Evolutionary conservation across 2,113 vertebrate species (phyloP).

Genomic region (Lagenorhynchus albirostris): DNA sequence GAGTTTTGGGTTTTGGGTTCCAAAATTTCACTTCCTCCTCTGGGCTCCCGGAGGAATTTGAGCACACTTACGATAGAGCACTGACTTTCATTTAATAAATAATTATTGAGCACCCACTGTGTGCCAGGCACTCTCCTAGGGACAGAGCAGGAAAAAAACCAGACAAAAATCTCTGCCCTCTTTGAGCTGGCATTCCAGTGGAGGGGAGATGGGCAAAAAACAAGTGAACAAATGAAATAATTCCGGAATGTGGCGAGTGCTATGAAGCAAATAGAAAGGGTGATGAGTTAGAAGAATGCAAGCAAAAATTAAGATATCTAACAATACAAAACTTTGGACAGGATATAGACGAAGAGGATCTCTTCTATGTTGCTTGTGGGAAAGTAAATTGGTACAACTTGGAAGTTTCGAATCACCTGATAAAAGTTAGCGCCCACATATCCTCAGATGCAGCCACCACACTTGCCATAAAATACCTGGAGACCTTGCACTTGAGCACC

Average conservation of each 20-base stretch:
- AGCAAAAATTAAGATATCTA: not conserved
- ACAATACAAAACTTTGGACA: not conserved
- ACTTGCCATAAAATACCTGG: not conserved
- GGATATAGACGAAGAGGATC: not conserved
- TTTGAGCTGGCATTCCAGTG: not conserved
- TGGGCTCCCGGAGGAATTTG: not conserved
- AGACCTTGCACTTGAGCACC: not conserved
- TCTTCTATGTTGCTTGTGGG: not conserved
- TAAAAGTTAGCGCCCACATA: not conserved
- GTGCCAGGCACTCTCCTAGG: not conserved
- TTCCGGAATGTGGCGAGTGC: not conserved
- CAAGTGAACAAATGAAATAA: not conserved
- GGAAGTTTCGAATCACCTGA: not conserved
- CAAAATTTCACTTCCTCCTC: not conserved
- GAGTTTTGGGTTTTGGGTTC: not conserved
- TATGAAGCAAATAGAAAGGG: not conserved
- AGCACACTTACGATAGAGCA: not conserved
- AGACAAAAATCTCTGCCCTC: conserved; percentile 3
- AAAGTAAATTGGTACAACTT: not conserved
- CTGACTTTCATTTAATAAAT: not conserved
- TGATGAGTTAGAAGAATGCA: not conserved
- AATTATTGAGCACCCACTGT: not conserved
- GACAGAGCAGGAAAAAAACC: not conserved
- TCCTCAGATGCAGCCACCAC: not conserved
- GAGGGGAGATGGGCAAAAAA: not conserved